phyloP scores from a whole-genome alignment of 2,888 invertebrate species.

The Athalia cordata region DNA sequence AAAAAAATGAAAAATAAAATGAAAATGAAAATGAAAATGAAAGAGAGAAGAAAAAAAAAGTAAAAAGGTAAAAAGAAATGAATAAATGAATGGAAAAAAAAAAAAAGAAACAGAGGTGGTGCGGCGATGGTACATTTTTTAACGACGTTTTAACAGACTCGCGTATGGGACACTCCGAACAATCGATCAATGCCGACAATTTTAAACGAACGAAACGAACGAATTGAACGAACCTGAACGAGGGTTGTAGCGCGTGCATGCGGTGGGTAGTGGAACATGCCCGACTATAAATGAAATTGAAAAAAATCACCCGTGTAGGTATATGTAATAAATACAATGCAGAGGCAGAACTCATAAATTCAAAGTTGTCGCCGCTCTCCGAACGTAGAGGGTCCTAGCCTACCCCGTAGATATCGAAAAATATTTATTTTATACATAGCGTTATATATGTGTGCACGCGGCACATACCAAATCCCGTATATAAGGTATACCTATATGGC shows the following conservation, averaged over 20 bases:
- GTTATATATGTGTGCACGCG: background rate
- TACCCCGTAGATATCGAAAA: background rate
- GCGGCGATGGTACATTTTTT: slow-evolving; percentile 15
- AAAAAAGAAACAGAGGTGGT: no score
- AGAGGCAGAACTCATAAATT: slow-evolving; percentile 36
- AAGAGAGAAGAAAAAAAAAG: no score
- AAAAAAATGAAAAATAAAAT: no score
- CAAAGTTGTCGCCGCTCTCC: slow-evolving; percentile 25
- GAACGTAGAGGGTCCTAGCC: background rate
- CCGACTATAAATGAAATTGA: slow-evolving; percentile 35
- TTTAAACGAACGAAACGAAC: slow-evolving; percentile 1
- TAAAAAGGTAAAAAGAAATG: no score
- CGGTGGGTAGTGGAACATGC: slow-evolving; percentile 3
- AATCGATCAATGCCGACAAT: slow-evolving; percentile 44
- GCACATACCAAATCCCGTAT: background rate
- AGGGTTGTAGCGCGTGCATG: background rate
- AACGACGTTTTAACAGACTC: slow-evolving; percentile 45
- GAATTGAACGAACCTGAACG: background rate
- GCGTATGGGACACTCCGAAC: slow-evolving; percentile 32
- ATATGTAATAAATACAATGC: background rate
- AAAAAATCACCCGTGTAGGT: background rate
- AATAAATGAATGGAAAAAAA: no score
- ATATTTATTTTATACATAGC: background rate
- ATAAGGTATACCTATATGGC: no score
- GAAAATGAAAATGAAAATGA: no score